Percentiles rank a stretch among this genome's conserved stretches.
Evolutionary conservation across 92 coral and sea anemone genomes (phyloP).

Genomic region (Epizoanthus stellaris): DNA sequence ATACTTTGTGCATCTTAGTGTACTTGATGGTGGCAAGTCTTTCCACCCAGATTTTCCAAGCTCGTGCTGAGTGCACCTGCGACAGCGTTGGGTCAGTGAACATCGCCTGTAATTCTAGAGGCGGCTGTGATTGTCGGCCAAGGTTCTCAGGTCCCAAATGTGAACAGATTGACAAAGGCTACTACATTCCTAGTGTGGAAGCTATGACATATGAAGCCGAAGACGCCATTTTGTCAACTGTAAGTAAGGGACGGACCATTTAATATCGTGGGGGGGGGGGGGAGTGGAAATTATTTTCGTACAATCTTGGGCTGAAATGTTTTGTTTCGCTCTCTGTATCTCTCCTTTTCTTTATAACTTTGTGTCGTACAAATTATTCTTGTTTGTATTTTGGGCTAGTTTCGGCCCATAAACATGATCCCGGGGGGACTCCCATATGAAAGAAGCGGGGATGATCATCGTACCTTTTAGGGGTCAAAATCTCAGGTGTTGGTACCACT

Average conservation of each 20-base stretch:
- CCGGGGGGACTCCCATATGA: no score
- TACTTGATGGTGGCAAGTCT: conserved; percentile 37
- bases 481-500: no score
- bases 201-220: conserved; percentile 79
- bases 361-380: no score
- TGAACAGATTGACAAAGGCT: conserved; percentile 70
- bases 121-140: conserved; percentile 84
- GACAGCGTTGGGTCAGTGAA: conserved; percentile 78
- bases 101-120: conserved; percentile 72
- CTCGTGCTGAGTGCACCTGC: conserved; percentile 81
- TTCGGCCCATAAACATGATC: no score
- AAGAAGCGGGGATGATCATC: no score
- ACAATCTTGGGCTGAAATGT: no score
- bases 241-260: conserved; percentile 36
- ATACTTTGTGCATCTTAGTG: background rate
- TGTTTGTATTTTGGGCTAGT: no score
- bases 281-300: no score
- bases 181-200: conserved; percentile 77
- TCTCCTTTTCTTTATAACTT: no score
- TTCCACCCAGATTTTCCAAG: conserved; percentile 58
- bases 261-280: no score
- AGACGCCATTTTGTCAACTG: conserved; percentile 63
- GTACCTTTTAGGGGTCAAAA: no score
- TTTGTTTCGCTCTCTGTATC: no score
- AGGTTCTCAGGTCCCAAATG: conserved; percentile 81